Conservation (phyloP, 2,797 vertebrate genomes). For the Onychomys leucogaster region DNA sequence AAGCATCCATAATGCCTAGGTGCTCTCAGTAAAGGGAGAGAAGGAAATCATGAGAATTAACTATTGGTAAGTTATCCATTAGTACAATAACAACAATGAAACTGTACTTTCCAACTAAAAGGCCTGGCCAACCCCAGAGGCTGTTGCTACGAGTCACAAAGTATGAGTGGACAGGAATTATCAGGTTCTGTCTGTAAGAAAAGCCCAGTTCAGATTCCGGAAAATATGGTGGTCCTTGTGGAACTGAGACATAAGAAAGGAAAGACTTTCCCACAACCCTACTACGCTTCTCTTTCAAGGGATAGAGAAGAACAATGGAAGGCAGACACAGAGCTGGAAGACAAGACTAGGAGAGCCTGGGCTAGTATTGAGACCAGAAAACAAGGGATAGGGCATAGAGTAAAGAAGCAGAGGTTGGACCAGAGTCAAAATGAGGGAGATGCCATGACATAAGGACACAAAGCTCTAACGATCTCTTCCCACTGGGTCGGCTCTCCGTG, state of each 20-base stretch:
- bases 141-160: background rate
- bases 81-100: background rate
- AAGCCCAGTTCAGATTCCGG: background rate
- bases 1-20: background rate
- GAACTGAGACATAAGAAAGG: background rate
- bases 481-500: background rate
- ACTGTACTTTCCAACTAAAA: conserved; percentile 5
- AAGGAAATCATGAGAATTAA: conserved; percentile 7
- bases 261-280: background rate
- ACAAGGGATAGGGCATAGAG: background rate
- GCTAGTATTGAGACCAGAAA: background rate
- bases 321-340: background rate
- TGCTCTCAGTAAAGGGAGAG: background rate
- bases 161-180: background rate
- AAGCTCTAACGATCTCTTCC: background rate
- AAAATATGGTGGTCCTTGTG: background rate
- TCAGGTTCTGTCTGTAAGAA: background rate
- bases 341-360: background rate
- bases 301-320: background rate
- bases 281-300: background rate
- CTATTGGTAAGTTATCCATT: background rate
- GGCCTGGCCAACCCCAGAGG: background rate
- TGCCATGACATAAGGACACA: background rate
- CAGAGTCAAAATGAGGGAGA: background rate
- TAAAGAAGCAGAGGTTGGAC: background rate